Base-by-base conservation (phyloP, 2,113 vertebrate species). In the Rhynchomys soricoides region DNA sequence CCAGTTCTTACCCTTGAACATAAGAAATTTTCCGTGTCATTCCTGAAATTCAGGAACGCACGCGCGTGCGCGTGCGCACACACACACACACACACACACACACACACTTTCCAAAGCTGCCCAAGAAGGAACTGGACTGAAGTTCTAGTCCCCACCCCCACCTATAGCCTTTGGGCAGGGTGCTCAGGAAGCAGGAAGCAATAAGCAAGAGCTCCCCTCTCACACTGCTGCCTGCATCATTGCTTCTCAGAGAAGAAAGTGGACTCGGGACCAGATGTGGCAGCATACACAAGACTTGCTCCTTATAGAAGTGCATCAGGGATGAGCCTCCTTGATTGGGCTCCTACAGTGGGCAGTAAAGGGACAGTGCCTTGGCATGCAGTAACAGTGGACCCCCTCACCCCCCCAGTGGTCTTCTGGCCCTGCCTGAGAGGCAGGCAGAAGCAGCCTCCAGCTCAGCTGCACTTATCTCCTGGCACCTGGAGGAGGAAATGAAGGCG, bases 401-500 rank as follows among this genome's bases (percentile, higher is more conserved):
- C 11, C 75, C 86, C 29, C 37, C 12, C 34, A 31, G 21, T 8
- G 62, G 19, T 59, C 40, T 73, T 57, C 91, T 34, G 10, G 15
- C 52, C 64, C 93, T n/a, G 3, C 79, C 88, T 43, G 88, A 62
- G 40, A 83, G 37, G 92, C 68, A 52, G 92, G 50, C 86, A 52
- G 87, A 59, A 45, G 70, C 37, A 2, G 66, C 88, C 8, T 1
- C 50, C 57, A 94, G 3, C 68, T 19, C 29, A n/a, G 21, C 50
- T 11, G 19, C 21, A 62, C 68, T 92, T 89, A 81, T 34, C 95
- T 97, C 87, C 88, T 37, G 19, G 62, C 87, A 95, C 92, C 97
- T 96, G 77, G 90, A 97, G 73, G 89, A 97, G 97, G 29, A 97
- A 74, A 95, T 71, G 74, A 26, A 1, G 40, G 95, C 88, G 22